These are phyloP conservation scores for Ceratotherium simum DNA, from an alignment of 2,113 vertebrate species.

Conservation along the genomic window DNA sequence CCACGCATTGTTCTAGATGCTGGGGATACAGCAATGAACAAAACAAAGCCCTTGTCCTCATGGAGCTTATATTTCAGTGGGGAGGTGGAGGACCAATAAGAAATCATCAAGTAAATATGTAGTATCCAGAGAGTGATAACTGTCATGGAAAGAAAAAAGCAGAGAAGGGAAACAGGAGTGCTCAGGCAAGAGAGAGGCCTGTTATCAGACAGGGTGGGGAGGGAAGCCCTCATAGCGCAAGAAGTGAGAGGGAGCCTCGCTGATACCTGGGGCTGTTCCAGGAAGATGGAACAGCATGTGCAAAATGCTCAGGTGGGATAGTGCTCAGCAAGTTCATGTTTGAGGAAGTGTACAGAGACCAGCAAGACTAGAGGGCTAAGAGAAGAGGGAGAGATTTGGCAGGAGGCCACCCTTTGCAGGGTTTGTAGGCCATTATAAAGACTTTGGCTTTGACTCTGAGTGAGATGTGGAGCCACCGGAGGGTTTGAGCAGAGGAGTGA, in stretches of 20 bases:
- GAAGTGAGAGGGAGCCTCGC: background rate
- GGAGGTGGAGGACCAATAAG: background rate
- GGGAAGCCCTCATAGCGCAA: background rate
- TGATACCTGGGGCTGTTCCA: background rate
- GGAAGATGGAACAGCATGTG: background rate
- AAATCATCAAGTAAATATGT: background rate
- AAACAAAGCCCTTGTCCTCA: background rate
- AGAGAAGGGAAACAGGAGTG: background rate
- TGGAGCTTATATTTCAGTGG: background rate
- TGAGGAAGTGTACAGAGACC: slow-evolving; percentile 34
- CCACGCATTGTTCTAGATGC: background rate
- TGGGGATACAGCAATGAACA: background rate
- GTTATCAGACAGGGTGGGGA: background rate
- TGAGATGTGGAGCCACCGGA: background rate
- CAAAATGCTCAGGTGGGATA: background rate
- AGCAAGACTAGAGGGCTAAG: background rate
- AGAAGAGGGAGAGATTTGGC: background rate
- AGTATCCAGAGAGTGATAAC: background rate
- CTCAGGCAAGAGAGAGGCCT: background rate
- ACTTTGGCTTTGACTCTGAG: background rate
- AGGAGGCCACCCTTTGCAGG: background rate
- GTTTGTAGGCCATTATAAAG: background rate
- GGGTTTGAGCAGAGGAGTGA: background rate
- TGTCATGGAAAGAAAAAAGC: background rate
- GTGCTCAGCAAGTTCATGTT: background rate